These are phyloP conservation scores for Zhuqinia jingwanae DNA, from an alignment of 2,888 invertebrate species.

Conservation along the genomic window DNA sequence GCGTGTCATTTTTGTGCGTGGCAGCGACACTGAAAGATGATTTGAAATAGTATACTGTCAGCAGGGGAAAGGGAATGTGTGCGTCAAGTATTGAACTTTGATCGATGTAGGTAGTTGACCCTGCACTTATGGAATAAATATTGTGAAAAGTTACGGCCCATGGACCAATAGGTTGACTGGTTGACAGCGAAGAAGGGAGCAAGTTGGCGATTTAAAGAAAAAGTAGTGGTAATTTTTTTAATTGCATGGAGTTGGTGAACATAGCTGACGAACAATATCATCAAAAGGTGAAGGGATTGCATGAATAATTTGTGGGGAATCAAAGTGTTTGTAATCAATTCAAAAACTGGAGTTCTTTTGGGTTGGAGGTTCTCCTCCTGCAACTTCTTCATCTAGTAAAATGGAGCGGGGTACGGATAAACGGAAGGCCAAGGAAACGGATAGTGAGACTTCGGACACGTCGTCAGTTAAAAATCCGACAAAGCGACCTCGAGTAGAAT, in stretches of 20 bases:
- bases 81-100: no score
- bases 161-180: no score
- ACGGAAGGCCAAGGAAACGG: conserved; percentile 68
- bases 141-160: no score
- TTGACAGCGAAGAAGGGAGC: no score
- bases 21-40: no score
- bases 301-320: conserved; percentile 3
- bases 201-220: no score
- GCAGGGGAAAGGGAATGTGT: no score
- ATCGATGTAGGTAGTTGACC: no score
- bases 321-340: conserved; percentile 19
- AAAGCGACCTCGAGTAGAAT: conserved; percentile 71
- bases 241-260: conserved; percentile 5
- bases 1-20: no score
- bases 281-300: conserved; percentile 13
- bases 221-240: conserved; percentile 10
- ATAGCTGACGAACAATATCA: not conserved
- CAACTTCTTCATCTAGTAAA: conserved; percentile 35
- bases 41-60: no score
- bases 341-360: conserved; percentile 62
- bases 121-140: no score
- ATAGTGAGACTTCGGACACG: conserved; percentile 32
- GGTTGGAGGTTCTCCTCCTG: conserved; percentile 39
- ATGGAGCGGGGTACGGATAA: conserved; percentile 69
- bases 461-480: conserved; percentile 48